phyloP scores from a whole-genome alignment of 2,888 invertebrate genomes.

The Caenorhabditis drosophilae region DNA sequence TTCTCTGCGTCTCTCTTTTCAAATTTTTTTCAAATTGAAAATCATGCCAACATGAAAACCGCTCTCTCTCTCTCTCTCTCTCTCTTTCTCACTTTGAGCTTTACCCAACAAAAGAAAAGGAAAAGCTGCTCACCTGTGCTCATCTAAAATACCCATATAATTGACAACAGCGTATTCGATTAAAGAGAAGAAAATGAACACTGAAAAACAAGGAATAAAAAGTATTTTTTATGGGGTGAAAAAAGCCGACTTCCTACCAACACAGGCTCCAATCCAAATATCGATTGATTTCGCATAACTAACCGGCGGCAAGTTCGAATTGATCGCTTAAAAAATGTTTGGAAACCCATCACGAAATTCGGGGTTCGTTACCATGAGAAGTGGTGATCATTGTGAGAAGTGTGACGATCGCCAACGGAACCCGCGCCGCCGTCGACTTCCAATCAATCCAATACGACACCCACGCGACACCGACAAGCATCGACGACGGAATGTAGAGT shows the following conservation, averaged over 20 bases:
- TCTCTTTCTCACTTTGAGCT: too few species aligned
- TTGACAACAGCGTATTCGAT: constrained; percentile 68
- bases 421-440: constrained; percentile 68
- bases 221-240: not conserved
- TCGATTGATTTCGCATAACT: constrained; percentile 68
- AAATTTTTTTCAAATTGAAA: not conserved
- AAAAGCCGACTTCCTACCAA: constrained; percentile 43
- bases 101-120: too few species aligned
- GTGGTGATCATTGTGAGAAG: constrained; percentile 69
- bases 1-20: too few species aligned
- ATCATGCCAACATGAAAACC: too few species aligned
- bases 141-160: constrained; percentile 67
- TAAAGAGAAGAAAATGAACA: constrained; percentile 67
- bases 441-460: constrained; percentile 68
- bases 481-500: constrained; percentile 62
- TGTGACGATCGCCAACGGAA: constrained; percentile 68
- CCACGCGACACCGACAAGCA: constrained; percentile 63
- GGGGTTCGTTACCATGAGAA: constrained; percentile 68
- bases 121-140: constrained; percentile 59
- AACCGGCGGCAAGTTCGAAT: constrained; percentile 68
- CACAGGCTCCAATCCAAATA: constrained; percentile 67
- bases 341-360: too few species aligned
- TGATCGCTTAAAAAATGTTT: constrained; percentile 63
- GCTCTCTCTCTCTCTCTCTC: too few species aligned
- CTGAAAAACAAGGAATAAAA: constrained; percentile 21